Base-by-base conservation (phyloP, 2,888 invertebrate species). In the Kryphioiulus occultus region DNA sequence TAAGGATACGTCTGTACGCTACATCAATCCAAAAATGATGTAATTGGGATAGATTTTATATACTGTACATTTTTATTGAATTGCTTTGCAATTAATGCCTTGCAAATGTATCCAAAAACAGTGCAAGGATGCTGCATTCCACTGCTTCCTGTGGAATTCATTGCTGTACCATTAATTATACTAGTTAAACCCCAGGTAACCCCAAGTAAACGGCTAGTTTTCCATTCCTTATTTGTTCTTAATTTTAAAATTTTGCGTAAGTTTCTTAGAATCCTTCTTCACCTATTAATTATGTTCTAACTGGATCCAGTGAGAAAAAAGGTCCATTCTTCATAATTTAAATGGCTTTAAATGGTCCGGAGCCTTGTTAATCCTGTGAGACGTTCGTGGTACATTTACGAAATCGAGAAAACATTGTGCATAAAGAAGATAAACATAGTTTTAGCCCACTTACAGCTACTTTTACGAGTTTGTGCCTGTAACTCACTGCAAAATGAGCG, bases 401-500 rank as follows among this genome's bases (percentile, higher is more conserved):
- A 30, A 78, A 78, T 78, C 30, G 78, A 30, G 78, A 78, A 78
- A 78, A 26, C 78, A 68, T 68, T 78, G 78, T 78, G 78, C 30
- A 9, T 78, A 78, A 78, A 30, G 78, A 78, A 78, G 78, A 78
- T 78, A 78, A 78, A 26, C 78, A 78, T 78, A 78, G 78, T 78
- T 78, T 78, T 22, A 78, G 30, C 78, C 78, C 78, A 78, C 78
- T 78, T 78, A 78, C 26, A 78, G 78, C 30, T 30, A 78, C 78
- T 78, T 78, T 78, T 78, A 78, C 26, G 78, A 78, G 78, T 78
- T 78, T 78, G 78, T 30, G 78, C 78, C 15, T 78, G 78, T 78
- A 78, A 78, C 78, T 78, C 78, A 78, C 30, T 78, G 78, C 78
- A 78, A 78, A 78, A 78, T 30, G 78, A 78, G 78, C 78, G 78